Conservation (phyloP, 2,113 vertebrate species). For the Promerops cafer region DNA sequence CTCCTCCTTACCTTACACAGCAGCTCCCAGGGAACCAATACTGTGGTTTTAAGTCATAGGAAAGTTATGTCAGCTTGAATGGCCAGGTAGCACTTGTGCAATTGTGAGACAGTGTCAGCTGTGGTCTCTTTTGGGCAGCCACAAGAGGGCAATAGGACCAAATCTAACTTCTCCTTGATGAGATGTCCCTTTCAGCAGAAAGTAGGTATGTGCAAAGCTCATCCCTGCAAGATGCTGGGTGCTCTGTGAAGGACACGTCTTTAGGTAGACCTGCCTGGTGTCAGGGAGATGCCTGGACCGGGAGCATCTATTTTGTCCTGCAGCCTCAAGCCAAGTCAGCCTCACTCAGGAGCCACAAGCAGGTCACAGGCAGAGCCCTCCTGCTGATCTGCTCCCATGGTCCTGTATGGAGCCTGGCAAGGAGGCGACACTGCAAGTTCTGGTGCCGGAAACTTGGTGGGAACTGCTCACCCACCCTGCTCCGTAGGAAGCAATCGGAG, state of each 20-base stretch:
- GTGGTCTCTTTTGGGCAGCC: constrained; percentile 9
- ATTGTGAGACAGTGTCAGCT: not conserved
- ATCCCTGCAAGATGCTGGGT: not conserved
- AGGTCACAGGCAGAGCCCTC: not conserved
- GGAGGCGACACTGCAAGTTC: not conserved
- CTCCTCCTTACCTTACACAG: not conserved
- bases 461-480: not conserved
- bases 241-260: fast-evolving
- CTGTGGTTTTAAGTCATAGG: not conserved
- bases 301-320: not conserved
- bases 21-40: not conserved
- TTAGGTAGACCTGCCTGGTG: not conserved
- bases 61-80: not conserved
- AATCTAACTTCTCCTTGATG: not conserved
- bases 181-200: not conserved
- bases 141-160: constrained; percentile 60
- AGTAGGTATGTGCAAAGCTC: fast-evolving
- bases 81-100: not conserved
- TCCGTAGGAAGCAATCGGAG: not conserved
- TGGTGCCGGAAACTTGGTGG: not conserved
- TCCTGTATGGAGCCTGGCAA: not conserved
- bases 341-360: not conserved
- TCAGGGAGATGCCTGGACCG: not conserved
- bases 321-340: not conserved
- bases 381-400: not conserved